Evolutionary conservation across 2,113 vertebrate species (phyloP).

Genomic region (Oncorhynchus tshawytscha): DNA sequence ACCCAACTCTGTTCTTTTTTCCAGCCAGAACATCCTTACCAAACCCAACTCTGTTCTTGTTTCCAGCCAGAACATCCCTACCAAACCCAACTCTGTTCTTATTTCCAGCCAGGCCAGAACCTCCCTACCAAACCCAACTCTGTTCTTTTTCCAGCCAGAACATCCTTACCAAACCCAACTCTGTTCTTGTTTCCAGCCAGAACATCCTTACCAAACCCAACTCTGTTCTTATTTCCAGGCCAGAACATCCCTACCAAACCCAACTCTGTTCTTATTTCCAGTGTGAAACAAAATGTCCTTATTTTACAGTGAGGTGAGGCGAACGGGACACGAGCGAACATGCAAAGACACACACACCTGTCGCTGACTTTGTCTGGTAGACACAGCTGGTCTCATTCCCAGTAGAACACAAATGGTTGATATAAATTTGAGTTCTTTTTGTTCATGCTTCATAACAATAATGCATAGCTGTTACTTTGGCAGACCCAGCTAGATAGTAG

Average conservation of each 20-base stretch:
- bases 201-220: too few species aligned
- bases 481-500: not conserved
- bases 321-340: not conserved
- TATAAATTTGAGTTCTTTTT: not conserved
- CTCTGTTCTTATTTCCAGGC: too few species aligned
- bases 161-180: too few species aligned
- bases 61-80: not conserved
- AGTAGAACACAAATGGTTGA: not conserved
- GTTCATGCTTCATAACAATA: not conserved
- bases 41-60: too few species aligned
- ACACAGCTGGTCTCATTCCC: slow-evolving; percentile 6
- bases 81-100: too few species aligned
- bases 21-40: too few species aligned
- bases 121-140: too few species aligned
- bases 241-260: too few species aligned
- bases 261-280: not conserved
- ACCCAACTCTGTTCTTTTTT: not conserved
- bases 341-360: not conserved
- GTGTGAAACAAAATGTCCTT: not conserved
- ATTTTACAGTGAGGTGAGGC: not conserved
- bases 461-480: slow-evolving; percentile 9
- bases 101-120: not conserved
- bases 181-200: too few species aligned
- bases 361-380: not conserved
- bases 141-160: too few species aligned